Conservation (phyloP, 1,140 invertebrate genomes). For the Drosophila miranda region DNA sequence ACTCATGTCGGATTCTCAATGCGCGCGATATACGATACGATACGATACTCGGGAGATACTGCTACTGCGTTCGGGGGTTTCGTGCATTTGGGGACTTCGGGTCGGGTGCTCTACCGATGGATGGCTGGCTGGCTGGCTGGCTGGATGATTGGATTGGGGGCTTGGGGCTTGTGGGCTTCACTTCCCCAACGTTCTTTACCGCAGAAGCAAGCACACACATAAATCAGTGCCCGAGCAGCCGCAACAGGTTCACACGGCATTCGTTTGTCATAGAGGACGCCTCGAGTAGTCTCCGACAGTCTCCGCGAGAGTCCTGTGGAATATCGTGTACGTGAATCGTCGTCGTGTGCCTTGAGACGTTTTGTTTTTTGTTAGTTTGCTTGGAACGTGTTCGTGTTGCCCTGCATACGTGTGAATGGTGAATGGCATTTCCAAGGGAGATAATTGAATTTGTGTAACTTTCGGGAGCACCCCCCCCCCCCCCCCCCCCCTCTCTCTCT, state of each 20-base stretch:
- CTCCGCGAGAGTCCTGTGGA: constrained; percentile 9
- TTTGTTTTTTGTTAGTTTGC: too few species aligned
- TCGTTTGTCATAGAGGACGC: constrained; percentile 68
- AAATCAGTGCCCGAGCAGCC: constrained; percentile 64
- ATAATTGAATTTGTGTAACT: constrained; percentile 67
- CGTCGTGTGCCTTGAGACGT: constrained; percentile 1
- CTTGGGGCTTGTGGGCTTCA: constrained; percentile 20
- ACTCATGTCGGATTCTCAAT: constrained; percentile 64
- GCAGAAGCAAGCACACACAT: constrained; percentile 57
- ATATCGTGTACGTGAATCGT: constrained; percentile 20
- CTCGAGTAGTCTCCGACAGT: constrained; percentile 31
- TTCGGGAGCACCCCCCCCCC: background rate
- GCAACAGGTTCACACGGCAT: constrained; percentile 79
- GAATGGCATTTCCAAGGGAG: constrained; percentile 18
- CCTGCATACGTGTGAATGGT: constrained; percentile 7
- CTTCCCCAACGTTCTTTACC: constrained; percentile 37
- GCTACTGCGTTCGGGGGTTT: constrained; percentile 4
- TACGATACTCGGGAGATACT: constrained; percentile 19
- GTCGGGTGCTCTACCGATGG: background rate
- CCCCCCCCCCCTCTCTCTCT: too few species aligned
- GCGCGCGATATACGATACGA: constrained; percentile 40
- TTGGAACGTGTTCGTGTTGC: background rate
- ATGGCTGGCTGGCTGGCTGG: background rate
- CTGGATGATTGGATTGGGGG: background rate
- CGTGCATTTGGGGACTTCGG: constrained; percentile 7